Evolutionary conservation across 1,140 invertebrate species (phyloP).

Genomic region (Cardiocondyla obscurior): DNA sequence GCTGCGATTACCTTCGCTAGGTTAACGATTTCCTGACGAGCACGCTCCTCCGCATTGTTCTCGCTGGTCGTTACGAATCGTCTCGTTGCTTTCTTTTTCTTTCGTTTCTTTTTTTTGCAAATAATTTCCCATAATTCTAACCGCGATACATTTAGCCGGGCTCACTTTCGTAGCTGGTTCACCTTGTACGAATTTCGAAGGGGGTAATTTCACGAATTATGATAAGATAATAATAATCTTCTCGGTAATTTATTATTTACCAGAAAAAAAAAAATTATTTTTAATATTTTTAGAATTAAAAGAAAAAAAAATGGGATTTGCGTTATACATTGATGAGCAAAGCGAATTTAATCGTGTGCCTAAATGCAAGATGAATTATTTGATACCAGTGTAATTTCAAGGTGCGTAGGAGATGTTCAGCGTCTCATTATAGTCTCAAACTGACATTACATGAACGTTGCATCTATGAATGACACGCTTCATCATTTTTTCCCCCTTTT

Average conservation of each 20-base stretch:
- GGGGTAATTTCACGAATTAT: background rate
- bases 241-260: background rate
- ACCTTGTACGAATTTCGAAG: background rate
- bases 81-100: conserved; percentile 21
- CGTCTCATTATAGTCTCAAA: conserved; percentile 16
- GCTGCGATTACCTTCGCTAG: conserved; percentile 59
- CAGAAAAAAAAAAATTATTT: background rate
- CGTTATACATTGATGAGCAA: background rate
- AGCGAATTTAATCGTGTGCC: conserved; percentile 19
- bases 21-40: conserved; percentile 69
- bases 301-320: background rate
- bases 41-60: conserved; percentile 54
- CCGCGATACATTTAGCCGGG: background rate
- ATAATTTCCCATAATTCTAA: conserved; percentile 9
- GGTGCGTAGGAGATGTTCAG: background rate
- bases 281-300: background rate
- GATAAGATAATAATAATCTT: too few species aligned
- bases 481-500: too few species aligned
- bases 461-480: conserved; percentile 23
- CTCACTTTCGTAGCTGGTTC: background rate
- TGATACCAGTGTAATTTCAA: conserved; percentile 17
- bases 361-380: conserved; percentile 1
- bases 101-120: too few species aligned
- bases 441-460: conserved; percentile 28
- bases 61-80: conserved; percentile 31